Evolutionary conservation across 2,888 invertebrate genomes (phyloP).

Genomic region (Spisula solida): DNA sequence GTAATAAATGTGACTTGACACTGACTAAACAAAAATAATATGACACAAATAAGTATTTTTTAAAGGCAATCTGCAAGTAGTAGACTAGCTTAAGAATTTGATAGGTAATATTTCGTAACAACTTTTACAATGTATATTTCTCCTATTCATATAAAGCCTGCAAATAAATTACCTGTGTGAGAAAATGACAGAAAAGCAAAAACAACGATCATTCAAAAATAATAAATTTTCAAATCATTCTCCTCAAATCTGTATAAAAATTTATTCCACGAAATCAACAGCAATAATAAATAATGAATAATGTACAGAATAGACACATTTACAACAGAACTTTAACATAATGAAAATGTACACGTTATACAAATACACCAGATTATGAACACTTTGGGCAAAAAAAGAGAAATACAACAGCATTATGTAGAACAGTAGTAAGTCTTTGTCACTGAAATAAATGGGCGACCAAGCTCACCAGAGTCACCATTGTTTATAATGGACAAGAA

Average conservation of each 20-base stretch:
- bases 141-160: not conserved
- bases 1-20: not conserved
- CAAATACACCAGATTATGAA: conserved; percentile 47
- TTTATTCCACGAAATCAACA: conserved; percentile 10
- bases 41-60: not conserved
- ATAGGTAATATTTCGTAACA: not conserved
- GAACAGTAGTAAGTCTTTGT: not conserved
- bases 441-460: not conserved
- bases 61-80: not conserved
- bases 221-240: not conserved
- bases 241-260: conserved; percentile 12
- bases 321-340: conserved; percentile 40
- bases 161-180: not conserved
- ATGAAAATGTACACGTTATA: conserved; percentile 37
- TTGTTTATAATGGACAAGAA: not conserved
- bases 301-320: conserved; percentile 39
- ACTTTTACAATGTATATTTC: not conserved
- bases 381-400: conserved; percentile 47
- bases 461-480: not conserved
- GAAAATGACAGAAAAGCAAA: not conserved
- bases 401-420: not conserved
- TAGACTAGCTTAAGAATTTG: not conserved
- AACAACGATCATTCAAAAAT: not conserved
- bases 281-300: conserved; percentile 50
- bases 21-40: not conserved